Evolutionary conservation across 2,113 vertebrate species (phyloP).

Genomic region (Lepus americanus): DNA sequence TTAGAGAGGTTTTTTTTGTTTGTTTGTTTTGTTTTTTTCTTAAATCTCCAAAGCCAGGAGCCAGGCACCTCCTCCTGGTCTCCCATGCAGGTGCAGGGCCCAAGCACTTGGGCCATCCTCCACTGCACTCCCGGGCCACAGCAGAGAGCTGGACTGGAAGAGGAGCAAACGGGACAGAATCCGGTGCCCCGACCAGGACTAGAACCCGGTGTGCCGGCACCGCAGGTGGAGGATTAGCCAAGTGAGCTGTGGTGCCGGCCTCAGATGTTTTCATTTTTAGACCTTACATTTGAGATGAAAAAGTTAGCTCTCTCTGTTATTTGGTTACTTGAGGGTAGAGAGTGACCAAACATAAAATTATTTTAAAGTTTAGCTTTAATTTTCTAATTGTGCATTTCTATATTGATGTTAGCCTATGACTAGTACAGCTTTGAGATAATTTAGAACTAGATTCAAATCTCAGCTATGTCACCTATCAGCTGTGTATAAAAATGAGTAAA

Average conservation of each 20-base stretch:
- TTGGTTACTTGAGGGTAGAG: neutral
- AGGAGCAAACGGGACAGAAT: no score
- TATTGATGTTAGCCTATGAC: neutral
- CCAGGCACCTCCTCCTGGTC: no score
- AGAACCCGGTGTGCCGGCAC: no score
- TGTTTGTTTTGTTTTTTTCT: neutral
- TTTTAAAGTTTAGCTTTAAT: conserved; percentile 35
- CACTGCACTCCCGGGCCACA: no score
- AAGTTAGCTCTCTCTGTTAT: neutral
- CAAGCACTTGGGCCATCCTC: no score
- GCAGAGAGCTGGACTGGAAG: no score
- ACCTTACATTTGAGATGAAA: neutral
- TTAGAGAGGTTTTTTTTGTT: neutral
- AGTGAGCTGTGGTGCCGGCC: no score
- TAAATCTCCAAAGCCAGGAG: no score
- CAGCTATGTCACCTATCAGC: neutral
- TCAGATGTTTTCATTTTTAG: neutral
- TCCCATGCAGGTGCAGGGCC: no score
- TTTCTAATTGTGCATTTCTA: neutral
- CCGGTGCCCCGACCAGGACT: no score
- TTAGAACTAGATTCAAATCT: neutral
- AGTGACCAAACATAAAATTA: neutral
- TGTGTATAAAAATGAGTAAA: neutral
- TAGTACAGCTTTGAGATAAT: neutral
- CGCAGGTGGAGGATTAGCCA: no score